These are phyloP conservation scores for Glossophaga mutica DNA, from an alignment of 2,797 vertebrate genomes.

Conservation along the genomic window DNA sequence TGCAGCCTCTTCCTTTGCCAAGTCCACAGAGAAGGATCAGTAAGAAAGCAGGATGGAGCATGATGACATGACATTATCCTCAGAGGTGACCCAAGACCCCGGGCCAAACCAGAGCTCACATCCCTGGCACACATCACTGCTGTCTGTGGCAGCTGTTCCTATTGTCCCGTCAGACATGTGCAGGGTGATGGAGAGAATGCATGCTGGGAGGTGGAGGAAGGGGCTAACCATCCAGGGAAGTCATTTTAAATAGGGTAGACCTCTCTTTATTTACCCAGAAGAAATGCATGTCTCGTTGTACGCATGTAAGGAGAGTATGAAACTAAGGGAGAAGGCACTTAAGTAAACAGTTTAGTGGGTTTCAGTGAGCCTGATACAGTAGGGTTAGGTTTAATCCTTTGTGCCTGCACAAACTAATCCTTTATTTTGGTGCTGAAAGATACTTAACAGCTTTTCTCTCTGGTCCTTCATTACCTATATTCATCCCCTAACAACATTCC, in stretches of 20 bases:
- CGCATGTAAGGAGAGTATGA: not conserved
- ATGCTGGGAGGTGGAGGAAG: not conserved
- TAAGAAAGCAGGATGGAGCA: not conserved
- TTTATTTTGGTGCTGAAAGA: conserved; percentile 51
- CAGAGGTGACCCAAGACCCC: conserved; percentile 26
- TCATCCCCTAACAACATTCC: not conserved
- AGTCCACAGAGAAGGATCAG: conserved; percentile 35
- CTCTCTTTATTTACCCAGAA: conserved; percentile 19
- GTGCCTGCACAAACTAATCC: conserved; percentile 24
- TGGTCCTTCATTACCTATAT: conserved; percentile 22
- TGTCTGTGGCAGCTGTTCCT: not conserved
- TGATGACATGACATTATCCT: conserved; percentile 48
- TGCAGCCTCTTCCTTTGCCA: not conserved
- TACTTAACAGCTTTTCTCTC: conserved; percentile 47
- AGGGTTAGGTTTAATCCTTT: conserved; percentile 48
- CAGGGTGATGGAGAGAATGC: not conserved
- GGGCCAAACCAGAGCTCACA: not conserved
- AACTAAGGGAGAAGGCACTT: not conserved
- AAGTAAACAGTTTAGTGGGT: not conserved
- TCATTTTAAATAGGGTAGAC: not conserved
- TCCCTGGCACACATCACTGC: not conserved
- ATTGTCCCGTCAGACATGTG: not conserved
- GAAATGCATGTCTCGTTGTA: not conserved
- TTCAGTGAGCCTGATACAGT: conserved; percentile 32
- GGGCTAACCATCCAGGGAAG: not conserved